Evolutionary conservation across 1,140 invertebrate genomes (phyloP), one percentile per base, ranked within the genome.

Genomic region (Sinonovacula constricta): DNA sequence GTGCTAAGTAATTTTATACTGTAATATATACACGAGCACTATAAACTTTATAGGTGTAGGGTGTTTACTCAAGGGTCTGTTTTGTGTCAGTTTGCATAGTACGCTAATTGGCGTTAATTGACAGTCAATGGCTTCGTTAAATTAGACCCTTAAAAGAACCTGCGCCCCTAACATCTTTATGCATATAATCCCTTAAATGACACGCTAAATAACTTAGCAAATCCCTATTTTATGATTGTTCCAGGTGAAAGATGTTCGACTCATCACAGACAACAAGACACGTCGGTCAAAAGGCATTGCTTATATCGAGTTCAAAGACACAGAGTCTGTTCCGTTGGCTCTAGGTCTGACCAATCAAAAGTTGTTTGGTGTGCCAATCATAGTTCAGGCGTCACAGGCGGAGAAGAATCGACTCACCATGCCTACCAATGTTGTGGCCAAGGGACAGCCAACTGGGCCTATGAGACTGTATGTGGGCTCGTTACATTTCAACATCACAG

Each of bases 181-280:
- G n/a, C n/a, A n/a, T n/a, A n/a, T n/a, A n/a, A n/a, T n/a, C n/a
- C n/a, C n/a, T n/a, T n/a, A n/a, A n/a, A n/a, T n/a, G n/a, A 45
- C 39, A 45, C 39, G 18, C 18, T 45, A 18, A 10, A 10, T 45
- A 18, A 45, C 18, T 10, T 45, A 18, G 18, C 39, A 45, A 45
- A 18, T 18, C 39, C 18, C 7, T 45, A 10, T 45, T 45, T 18
- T 18, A 26, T 74, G 54, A 51, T 78, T 69, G 7, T 83, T 83
- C 26, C 81, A 93, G 93, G 93, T 94, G 26, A 94, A 97, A 85
- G 99, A 99, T 93, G 99, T 99, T 12, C 93, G 98, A 88, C 94
- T 99, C 79, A 99, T 99, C 54, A 99, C 97, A 53, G 99, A 99
- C 91, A 99, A 99, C 90, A 99, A 99, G 92, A 99, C 99, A 0